phyloP scores from a whole-genome alignment of 2,797 vertebrate genomes.

The Otus scops region DNA sequence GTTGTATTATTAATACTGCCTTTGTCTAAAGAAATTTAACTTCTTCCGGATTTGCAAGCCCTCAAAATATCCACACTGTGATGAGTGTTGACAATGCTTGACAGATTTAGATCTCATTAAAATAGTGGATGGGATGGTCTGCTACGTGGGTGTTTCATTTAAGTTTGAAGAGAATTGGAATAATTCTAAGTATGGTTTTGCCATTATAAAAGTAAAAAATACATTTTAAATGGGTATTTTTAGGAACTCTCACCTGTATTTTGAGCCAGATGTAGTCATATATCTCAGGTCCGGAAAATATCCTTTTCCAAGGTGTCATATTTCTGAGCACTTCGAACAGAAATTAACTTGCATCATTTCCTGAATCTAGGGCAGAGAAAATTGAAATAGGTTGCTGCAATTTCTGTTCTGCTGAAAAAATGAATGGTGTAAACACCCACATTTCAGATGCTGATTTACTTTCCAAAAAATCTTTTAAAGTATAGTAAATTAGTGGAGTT shows the following conservation, averaged over 20 bases:
- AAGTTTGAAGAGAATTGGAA: not conserved
- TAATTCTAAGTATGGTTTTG: not conserved
- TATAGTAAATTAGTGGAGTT: not conserved
- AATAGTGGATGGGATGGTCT: constrained; percentile 30
- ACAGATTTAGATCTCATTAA: constrained; percentile 48
- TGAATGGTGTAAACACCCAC: constrained; percentile 14
- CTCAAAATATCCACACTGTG: not conserved
- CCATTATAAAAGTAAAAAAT: not conserved
- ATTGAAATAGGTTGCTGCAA: not conserved
- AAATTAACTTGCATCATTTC: constrained; percentile 7
- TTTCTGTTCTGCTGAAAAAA: constrained; percentile 16
- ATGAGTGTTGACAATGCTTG: not conserved
- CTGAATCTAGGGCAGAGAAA: constrained; percentile 42
- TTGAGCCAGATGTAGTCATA: not conserved
- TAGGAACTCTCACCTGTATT: not conserved
- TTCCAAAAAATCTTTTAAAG: not conserved
- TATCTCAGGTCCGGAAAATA: not conserved
- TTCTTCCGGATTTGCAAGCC: not conserved
- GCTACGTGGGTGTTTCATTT: not conserved
- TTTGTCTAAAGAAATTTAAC: not conserved
- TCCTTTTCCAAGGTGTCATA: not conserved
- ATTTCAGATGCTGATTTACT: constrained; percentile 17
- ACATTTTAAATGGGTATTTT: not conserved
- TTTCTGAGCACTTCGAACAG: not conserved
- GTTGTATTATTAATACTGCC: not conserved